A percentile compares a stretch with the other conserved stretches of the same genome.
Conservation (phyloP, 64 coral and sea anemone species). For the Acropora yongei region DNA sequence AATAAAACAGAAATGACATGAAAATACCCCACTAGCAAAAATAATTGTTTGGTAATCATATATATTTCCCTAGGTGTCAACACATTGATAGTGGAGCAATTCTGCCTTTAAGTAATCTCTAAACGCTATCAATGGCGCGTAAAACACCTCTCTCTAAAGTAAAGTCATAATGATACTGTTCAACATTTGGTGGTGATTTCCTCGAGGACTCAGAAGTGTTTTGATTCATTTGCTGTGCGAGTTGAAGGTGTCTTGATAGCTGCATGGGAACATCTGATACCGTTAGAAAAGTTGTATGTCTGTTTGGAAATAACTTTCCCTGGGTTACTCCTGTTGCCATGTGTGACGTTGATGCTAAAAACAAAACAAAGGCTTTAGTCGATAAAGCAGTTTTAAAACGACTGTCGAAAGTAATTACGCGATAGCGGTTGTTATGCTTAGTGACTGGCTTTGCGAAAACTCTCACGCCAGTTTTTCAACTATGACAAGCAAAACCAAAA, state of each 20-base stretch:
- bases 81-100: too few relatives aligned
- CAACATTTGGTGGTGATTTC: constrained; percentile 37
- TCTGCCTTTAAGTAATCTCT: not conserved
- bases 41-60: too few relatives aligned
- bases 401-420: too few relatives aligned
- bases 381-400: not conserved
- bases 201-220: not conserved
- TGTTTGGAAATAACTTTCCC: not conserved
- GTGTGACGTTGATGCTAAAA: constrained; percentile 1
- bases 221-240: constrained; percentile 22
- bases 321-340: not conserved
- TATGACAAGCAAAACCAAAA: too few relatives aligned
- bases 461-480: too few relatives aligned
- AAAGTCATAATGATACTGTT: constrained; percentile 76
- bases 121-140: not conserved
- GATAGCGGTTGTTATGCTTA: too few relatives aligned
- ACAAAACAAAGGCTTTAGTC: not conserved
- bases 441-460: too few relatives aligned
- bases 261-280: constrained; percentile 75
- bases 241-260: constrained; percentile 60
- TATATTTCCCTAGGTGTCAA: too few relatives aligned
- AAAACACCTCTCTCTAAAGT: constrained; percentile 71
- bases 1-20: too few relatives aligned
- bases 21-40: too few relatives aligned
- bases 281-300: constrained; percentile 71